Percentiles rank a stretch among this genome's conserved stretches.
phyloP scores from a whole-genome alignment of 2,888 invertebrate genomes.

The Tipula helvola region DNA sequence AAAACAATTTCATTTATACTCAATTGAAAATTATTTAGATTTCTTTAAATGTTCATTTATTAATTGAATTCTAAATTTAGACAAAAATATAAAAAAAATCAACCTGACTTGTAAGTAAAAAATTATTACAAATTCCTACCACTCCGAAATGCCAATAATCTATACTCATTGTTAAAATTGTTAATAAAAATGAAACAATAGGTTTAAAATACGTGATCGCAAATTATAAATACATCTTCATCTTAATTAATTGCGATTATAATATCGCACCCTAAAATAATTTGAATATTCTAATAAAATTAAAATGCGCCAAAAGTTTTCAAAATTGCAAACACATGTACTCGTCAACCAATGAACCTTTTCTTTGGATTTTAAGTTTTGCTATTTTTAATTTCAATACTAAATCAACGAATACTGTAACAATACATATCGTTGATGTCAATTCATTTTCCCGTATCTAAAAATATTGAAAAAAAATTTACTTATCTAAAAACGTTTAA shows the following conservation, averaged over 20 bases:
- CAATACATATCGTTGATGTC: no score
- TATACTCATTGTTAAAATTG: neutral
- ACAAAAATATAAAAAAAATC: neutral
- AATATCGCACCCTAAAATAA: neutral
- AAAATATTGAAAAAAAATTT: no score
- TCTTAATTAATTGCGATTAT: neutral
- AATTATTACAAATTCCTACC: neutral
- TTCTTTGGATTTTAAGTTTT: neutral
- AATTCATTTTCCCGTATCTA: no score
- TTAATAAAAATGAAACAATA: neutral
- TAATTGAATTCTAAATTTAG: neutral
- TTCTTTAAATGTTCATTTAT: neutral
- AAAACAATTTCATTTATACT: neutral
- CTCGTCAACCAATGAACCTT: neutral
- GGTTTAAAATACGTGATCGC: neutral
- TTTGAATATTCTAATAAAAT: neutral
- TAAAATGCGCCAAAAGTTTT: neutral
- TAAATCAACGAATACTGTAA: neutral
- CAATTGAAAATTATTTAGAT: neutral
- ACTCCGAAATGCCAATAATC: neutral
- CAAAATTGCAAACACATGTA: neutral
- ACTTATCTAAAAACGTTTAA: no score
- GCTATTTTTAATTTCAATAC: neutral
- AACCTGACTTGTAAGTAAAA: no score
- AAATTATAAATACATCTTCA: neutral